phyloP scores from a whole-genome alignment of 2,888 invertebrate genomes.

The Zygogramma bicolorata region DNA sequence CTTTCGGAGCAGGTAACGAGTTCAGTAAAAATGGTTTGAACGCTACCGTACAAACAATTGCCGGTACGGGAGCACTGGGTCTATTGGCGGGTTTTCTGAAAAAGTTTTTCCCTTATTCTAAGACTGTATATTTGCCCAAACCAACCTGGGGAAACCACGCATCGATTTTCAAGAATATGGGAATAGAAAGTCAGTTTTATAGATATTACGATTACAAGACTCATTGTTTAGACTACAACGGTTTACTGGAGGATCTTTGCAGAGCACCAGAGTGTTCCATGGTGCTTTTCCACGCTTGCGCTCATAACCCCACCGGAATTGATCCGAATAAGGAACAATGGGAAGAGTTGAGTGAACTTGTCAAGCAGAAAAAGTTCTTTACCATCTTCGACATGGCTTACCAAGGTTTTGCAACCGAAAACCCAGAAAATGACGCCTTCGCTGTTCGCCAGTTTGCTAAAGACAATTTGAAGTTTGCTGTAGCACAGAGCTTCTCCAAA shows the following conservation, averaged over 20 bases:
- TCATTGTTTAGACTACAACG: constrained; percentile 75
- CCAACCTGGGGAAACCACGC: constrained; percentile 81
- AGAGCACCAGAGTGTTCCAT: constrained; percentile 74
- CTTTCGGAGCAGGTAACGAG: constrained; percentile 71
- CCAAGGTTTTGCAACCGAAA: constrained; percentile 74
- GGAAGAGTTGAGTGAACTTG: constrained; percentile 72
- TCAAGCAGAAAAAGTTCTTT: constrained; percentile 70
- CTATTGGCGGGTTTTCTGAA: constrained; percentile 74
- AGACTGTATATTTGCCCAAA: constrained; percentile 72
- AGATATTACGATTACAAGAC: constrained; percentile 76
- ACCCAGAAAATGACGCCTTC: constrained; percentile 71
- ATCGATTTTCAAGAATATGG: constrained; percentile 74
- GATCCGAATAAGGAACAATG: constrained; percentile 73
- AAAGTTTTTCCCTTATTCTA: constrained; percentile 69
- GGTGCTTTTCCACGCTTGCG: constrained; percentile 75
- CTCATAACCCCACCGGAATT: constrained; percentile 78
- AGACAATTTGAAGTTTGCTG: constrained; percentile 71
- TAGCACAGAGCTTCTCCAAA: constrained; percentile 73
- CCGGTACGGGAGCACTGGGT: constrained; percentile 76
- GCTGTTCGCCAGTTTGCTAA: constrained; percentile 71
- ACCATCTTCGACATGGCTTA: constrained; percentile 79
- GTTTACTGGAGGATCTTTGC: constrained; percentile 74
- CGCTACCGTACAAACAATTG: constrained; percentile 69
- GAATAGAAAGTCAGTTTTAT: constrained; percentile 70
- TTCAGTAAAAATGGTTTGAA: constrained; percentile 65